These are phyloP conservation scores for Colaptes auratus DNA, from an alignment of 2,113 vertebrate species.

Conservation along the genomic window DNA sequence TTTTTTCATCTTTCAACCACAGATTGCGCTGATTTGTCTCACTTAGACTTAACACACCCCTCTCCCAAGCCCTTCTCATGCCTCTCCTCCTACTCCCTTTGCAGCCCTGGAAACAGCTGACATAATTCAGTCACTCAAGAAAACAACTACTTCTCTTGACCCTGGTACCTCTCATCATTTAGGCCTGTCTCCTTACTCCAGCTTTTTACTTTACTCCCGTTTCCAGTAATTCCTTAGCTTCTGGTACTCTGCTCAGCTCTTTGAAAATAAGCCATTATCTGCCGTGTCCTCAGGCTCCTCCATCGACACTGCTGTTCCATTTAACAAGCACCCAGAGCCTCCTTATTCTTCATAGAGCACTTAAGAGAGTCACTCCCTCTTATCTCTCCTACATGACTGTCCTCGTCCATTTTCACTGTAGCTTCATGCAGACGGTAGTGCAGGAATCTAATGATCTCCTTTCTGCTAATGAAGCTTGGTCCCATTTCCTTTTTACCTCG, in stretches of 20 bases:
- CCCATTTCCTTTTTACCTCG: not conserved
- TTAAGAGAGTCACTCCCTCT: conserved; percentile 38
- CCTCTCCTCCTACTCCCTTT: conserved; percentile 41
- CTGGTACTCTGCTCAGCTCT: conserved; percentile 41
- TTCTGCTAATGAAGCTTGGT: conserved; percentile 41
- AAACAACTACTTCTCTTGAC: conserved; percentile 63
- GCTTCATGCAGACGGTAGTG: not conserved
- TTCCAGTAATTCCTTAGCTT: conserved; percentile 56
- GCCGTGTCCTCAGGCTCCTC: conserved; percentile 53
- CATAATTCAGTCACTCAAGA: conserved; percentile 36
- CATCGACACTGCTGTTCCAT: not conserved
- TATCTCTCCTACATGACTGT: conserved; percentile 36
- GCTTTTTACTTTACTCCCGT: conserved; percentile 53
- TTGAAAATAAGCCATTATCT: conserved; percentile 69
- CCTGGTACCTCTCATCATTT: conserved; percentile 39
- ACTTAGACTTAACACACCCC: not conserved
- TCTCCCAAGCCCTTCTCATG: conserved; percentile 10
- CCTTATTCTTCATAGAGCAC: conserved; percentile 57
- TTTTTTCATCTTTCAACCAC: conserved; percentile 8
- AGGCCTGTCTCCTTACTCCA: conserved; percentile 15
- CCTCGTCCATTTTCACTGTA: conserved; percentile 6
- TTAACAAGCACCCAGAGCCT: conserved; percentile 68
- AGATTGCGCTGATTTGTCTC: not conserved
- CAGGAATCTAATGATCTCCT: conserved; percentile 55
- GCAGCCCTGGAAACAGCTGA: conserved; percentile 36